Evolutionary conservation across 2,797 vertebrate genomes (phyloP).

Genomic region (Schizothorax lantsangensis): DNA sequence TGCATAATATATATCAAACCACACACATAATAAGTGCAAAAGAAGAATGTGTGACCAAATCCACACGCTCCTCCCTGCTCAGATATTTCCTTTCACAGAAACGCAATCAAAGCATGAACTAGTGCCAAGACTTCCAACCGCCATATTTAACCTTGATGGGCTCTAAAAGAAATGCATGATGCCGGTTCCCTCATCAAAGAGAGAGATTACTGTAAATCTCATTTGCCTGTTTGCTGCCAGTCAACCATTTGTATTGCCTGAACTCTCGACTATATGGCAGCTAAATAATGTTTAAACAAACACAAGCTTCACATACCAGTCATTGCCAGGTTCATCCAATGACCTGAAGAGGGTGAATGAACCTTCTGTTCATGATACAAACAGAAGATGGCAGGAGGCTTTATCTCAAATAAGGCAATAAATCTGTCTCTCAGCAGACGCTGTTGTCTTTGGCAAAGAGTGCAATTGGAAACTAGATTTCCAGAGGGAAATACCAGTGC

Average conservation of each 20-base stretch:
- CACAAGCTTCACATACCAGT: slow-evolving; percentile 6
- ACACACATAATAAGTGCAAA: slow-evolving; percentile 24
- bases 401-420: background rate
- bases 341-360: slow-evolving; percentile 20
- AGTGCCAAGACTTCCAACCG: slow-evolving; percentile 19
- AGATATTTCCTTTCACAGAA: slow-evolving; percentile 50
- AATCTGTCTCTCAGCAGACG: background rate
- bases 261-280: background rate
- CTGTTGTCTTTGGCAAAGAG: background rate
- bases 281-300: slow-evolving; percentile 19
- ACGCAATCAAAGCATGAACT: background rate
- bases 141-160: slow-evolving; percentile 9
- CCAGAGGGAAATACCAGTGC: background rate
- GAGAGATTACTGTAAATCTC: slow-evolving; percentile 37
- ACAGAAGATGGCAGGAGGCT: slow-evolving; percentile 5
- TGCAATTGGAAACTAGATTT: slow-evolving; percentile 5
- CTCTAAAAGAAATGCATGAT: slow-evolving; percentile 11
- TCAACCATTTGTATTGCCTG: slow-evolving; percentile 26
- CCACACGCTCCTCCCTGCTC: slow-evolving; percentile 38
- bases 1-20: background rate
- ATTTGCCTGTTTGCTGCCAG: slow-evolving; percentile 15
- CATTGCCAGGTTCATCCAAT: background rate
- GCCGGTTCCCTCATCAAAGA: slow-evolving; percentile 12
- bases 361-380: background rate
- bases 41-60: slow-evolving; percentile 30